A percentile compares a stretch with the other conserved stretches of the same genome.
Conservation (phyloP, 1,140 invertebrate genomes). For the Lepidurus arcticus region DNA sequence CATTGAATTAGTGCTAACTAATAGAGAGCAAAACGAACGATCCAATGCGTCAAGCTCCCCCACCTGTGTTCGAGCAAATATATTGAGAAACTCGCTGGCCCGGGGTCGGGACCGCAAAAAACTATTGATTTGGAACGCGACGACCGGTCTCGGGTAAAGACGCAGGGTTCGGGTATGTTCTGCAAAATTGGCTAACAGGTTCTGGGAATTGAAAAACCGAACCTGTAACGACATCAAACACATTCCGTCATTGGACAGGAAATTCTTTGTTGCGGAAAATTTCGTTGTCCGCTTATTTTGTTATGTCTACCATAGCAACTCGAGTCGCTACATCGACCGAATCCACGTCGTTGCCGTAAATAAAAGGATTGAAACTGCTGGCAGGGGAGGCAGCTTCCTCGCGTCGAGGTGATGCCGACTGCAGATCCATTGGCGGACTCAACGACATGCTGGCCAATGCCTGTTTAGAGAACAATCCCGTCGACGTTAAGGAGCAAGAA, state of each 20-base stretch:
- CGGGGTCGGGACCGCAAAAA: slow-evolving; percentile 89
- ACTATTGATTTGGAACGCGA: slow-evolving; percentile 97
- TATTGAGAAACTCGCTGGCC: slow-evolving; percentile 66
- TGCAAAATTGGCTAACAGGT: slow-evolving; percentile 91
- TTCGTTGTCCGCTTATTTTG: neutral
- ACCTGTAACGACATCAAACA: slow-evolving; percentile 53
- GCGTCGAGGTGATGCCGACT: slow-evolving; percentile 36
- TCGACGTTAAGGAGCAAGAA: neutral
- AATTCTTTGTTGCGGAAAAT: neutral
- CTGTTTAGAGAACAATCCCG: slow-evolving; percentile 38
- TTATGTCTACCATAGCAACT: slow-evolving; percentile 82
- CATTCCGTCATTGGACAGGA: neutral
- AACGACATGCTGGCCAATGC: slow-evolving; percentile 50
- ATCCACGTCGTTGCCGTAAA: slow-evolving; percentile 93
- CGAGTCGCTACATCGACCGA: slow-evolving; percentile 97
- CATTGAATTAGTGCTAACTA: too few species aligned
- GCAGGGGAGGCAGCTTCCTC: slow-evolving; percentile 36
- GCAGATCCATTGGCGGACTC: slow-evolving; percentile 38
- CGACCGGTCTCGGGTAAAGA: slow-evolving; percentile 94
- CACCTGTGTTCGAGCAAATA: slow-evolving; percentile 84
- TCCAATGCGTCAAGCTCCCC: slow-evolving; percentile 25
- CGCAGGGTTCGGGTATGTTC: slow-evolving; percentile 95
- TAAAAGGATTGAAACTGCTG: slow-evolving; percentile 69
- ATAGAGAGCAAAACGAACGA: too few species aligned
- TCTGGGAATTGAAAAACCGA: slow-evolving; percentile 96